Base-by-base conservation (phyloP, 2,888 invertebrate species). In the Caenorhabditis sp. region DNA sequence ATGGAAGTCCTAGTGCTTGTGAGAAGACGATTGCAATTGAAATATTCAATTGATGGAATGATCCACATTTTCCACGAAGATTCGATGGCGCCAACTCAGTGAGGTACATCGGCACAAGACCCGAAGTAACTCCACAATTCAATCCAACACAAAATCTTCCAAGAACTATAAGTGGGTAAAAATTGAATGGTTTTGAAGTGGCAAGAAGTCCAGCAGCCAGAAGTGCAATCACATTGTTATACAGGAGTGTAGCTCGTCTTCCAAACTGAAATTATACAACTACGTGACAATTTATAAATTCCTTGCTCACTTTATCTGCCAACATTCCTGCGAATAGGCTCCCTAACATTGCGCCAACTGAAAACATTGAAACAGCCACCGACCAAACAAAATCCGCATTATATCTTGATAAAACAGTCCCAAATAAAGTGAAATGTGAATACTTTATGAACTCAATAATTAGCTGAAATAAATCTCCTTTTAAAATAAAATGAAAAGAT, bases 1-100 rank as follows among this genome's bases (percentile, higher is more conserved):
- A 90, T 8, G 91, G 90, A 70, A 94, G 88, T 0, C 95, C 94
- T 38, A 95, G 90, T 4, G 75, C 72, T 64, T 78, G 93, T 0
- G 92, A 93, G 89, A 93, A 87, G 49, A 95, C 90, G 69, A 95
- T 94, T 0, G 94, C 93, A 60, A 94, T 92, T 0, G 94, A 94
- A 70, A 95, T 93, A 63, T 94, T 92, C n/a, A 95, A 89, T 86
- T 95, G 95, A 88, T 95, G 94, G 0, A 94, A 93, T 8, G 93
- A 93, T 20, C 94, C 94, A 54, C 94, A 90, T 49, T 94, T 93
- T 60, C 95, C 95, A 70, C 94, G 89, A 0, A 95, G 88, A 60
- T 92, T 92, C 0, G 92, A 90, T 0, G 95, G 95, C 0, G 95
- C 92, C 87, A 95, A 93, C 89, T 95, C 95, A 0, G 93, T 91